Conservation (phyloP, 2,113 vertebrate species). For the Phyllopteryx taeniolatus region DNA sequence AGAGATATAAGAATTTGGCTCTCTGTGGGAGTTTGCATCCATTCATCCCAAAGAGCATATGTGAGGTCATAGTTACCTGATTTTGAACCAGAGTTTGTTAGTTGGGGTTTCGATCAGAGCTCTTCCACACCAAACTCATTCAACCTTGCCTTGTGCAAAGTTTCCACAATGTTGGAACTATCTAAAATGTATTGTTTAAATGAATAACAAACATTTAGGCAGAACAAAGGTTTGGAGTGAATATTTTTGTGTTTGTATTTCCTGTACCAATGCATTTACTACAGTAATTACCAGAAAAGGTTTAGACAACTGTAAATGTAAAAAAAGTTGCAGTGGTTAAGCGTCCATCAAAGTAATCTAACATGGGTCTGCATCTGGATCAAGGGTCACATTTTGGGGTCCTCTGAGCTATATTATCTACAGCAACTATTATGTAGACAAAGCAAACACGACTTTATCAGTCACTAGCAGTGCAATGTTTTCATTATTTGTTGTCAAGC, state of each 20-base stretch:
- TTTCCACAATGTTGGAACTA: too few species aligned
- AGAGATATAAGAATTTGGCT: not conserved
- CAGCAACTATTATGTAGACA: too few species aligned
- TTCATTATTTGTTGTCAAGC: slow-evolving; percentile 31
- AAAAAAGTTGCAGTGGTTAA: not conserved
- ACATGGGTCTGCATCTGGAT: not conserved
- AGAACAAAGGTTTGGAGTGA: not conserved
- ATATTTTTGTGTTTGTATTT: not conserved
- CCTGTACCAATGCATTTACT: not conserved
- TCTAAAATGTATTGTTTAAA: not conserved
- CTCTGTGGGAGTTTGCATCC: not conserved
- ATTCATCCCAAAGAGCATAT: not conserved
- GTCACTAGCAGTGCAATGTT: slow-evolving; percentile 22
- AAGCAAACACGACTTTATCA: not conserved
- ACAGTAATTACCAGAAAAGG: too few species aligned
- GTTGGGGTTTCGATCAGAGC: not conserved
- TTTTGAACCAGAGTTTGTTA: not conserved
- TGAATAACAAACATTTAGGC: not conserved
- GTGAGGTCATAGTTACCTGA: not conserved
- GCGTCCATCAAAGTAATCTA: not conserved
- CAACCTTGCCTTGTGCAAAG: too few species aligned
- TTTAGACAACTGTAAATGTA: too few species aligned
- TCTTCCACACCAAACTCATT: not conserved
- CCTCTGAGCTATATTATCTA: not conserved
- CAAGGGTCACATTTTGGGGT: not conserved